Evolutionary conservation across 2,888 invertebrate genomes (phyloP).

Genomic region (Chloroclysta siterata): DNA sequence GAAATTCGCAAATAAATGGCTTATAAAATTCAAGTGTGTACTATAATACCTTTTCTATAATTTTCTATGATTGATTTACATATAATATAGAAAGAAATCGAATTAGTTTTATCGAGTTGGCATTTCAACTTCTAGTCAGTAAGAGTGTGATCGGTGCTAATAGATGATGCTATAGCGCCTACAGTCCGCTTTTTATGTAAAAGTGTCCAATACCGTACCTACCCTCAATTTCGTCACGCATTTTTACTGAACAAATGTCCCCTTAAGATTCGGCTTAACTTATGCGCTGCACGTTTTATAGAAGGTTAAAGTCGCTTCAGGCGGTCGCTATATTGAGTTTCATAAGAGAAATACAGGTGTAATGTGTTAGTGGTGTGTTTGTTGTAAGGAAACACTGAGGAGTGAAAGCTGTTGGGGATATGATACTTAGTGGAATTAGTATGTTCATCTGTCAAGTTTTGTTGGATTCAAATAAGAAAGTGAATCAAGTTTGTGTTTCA

Average conservation of each 20-base stretch:
- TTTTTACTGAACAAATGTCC: slow-evolving; percentile 81
- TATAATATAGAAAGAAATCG: too few relatives aligned
- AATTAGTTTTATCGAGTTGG: too few relatives aligned
- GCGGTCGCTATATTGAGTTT: slow-evolving; percentile 60
- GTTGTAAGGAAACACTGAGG: slow-evolving; percentile 27
- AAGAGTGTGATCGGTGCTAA: too few relatives aligned
- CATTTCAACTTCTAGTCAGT: too few relatives aligned
- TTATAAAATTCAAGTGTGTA: too few relatives aligned
- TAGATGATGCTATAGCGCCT: not conserved
- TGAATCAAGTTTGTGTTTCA: not conserved
- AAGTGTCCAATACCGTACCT: slow-evolving; percentile 42
- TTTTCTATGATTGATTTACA: too few relatives aligned
- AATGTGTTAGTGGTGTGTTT: slow-evolving; percentile 50
- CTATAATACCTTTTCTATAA: too few relatives aligned
- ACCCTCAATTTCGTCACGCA: slow-evolving; percentile 81
- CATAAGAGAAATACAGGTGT: slow-evolving; percentile 63
- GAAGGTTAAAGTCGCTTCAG: slow-evolving; percentile 69
- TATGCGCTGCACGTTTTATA: slow-evolving; percentile 80
- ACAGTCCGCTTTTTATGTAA: slow-evolving; percentile 8
- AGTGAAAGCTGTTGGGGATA: slow-evolving; percentile 26
- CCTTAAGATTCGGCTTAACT: slow-evolving; percentile 77
- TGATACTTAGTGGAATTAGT: slow-evolving; percentile 17
- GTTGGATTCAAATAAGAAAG: not conserved
- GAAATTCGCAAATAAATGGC: too few relatives aligned
- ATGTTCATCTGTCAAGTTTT: slow-evolving; percentile 8